A percentile compares a stretch with the other conserved stretches of the same genome.
These are phyloP conservation scores for Hemichromis elongatus DNA, from an alignment of 2,113 vertebrate species.

Conservation along the genomic window DNA sequence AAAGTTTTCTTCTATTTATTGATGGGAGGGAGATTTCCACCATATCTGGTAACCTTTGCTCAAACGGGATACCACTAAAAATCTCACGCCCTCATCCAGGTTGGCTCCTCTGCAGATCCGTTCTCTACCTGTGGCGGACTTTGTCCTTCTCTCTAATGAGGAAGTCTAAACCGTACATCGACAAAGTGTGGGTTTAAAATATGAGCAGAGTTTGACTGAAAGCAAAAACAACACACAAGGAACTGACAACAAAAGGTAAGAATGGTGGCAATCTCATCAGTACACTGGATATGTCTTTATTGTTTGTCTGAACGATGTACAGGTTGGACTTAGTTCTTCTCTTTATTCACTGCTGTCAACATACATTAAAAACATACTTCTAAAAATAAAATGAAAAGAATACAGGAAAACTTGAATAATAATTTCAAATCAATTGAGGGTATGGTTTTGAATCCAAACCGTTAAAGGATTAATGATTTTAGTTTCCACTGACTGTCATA, in stretches of 20 bases:
- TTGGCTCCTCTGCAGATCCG: background rate
- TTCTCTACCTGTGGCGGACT: slow-evolving; percentile 32
- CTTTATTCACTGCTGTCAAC: background rate
- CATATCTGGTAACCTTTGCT: slow-evolving; percentile 41
- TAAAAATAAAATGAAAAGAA: background rate
- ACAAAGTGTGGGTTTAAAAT: background rate
- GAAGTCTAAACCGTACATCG: slow-evolving; percentile 13
- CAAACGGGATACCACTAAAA: background rate
- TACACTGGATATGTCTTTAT: background rate
- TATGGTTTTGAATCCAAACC: background rate
- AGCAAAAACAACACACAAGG: background rate
- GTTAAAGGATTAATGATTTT: background rate
- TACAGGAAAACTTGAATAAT: background rate
- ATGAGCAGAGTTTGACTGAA: background rate
- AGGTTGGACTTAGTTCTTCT: background rate
- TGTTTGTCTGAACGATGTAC: background rate
- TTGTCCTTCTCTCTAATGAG: slow-evolving; percentile 44
- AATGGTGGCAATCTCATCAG: background rate
- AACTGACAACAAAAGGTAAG: slow-evolving; percentile 19
- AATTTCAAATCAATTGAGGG: background rate
- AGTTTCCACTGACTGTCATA: background rate
- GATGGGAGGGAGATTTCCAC: background rate
- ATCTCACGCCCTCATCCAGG: slow-evolving; percentile 19
- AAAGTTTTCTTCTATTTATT: background rate
- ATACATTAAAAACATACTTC: background rate